phyloP scores from a whole-genome alignment of 2,888 invertebrate species.

The Drosophila heteroneura region DNA sequence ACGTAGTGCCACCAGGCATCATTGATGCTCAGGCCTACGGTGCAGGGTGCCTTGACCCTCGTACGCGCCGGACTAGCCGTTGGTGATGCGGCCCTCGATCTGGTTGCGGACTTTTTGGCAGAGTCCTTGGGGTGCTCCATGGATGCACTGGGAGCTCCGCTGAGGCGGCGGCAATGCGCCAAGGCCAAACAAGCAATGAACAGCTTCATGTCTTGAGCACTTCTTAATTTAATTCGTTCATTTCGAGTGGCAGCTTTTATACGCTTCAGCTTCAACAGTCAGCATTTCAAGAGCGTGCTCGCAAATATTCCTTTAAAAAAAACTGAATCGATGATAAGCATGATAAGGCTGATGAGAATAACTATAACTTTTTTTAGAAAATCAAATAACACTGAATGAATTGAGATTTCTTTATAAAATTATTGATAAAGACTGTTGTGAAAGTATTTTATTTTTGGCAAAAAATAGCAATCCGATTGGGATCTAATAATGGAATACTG shows the following conservation, averaged over 20 bases:
- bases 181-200: conserved; percentile 41
- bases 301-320: background rate
- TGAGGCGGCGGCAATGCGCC: conserved; percentile 38
- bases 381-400: background rate
- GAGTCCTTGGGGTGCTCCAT: conserved; percentile 45
- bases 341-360: background rate
- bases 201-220: conserved; percentile 36
- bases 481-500: background rate
- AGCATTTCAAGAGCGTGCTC: background rate
- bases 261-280: background rate
- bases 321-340: background rate
- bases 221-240: background rate
- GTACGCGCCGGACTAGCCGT: conserved; percentile 64
- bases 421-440: background rate
- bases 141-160: conserved; percentile 33
- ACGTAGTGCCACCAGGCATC: conserved; percentile 53
- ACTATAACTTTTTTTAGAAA: no score
- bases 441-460: background rate
- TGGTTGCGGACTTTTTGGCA: conserved; percentile 34
- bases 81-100: conserved; percentile 72
- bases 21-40: conserved; percentile 69
- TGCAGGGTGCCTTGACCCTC: conserved; percentile 74
- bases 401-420: background rate
- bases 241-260: background rate
- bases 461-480: background rate